Evolutionary conservation across 1,140 invertebrate genomes (phyloP).

Genomic region (Epicauta chinensis): DNA sequence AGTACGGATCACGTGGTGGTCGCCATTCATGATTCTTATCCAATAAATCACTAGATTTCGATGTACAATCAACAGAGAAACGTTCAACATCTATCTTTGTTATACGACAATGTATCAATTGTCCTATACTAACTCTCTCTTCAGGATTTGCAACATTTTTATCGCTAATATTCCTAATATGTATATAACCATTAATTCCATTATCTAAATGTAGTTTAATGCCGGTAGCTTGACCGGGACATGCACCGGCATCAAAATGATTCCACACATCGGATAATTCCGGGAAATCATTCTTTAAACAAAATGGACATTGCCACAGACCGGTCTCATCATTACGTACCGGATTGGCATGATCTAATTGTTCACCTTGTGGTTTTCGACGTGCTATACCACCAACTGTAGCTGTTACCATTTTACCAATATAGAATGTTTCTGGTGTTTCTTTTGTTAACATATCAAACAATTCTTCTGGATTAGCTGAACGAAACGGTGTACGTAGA

Average conservation of each 20-base stretch:
- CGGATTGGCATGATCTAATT: slow-evolving; percentile 92
- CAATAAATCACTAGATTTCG: slow-evolving; percentile 84
- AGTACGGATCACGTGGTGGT: slow-evolving; percentile 83
- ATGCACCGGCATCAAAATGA: slow-evolving; percentile 93
- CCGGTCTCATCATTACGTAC: slow-evolving; percentile 89
- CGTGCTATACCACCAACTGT: slow-evolving; percentile 74
- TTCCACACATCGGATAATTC: slow-evolving; percentile 97
- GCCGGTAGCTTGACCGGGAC: slow-evolving; percentile 92
- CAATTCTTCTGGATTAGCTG: slow-evolving; percentile 76
- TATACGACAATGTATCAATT: slow-evolving; percentile 90
- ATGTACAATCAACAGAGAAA: slow-evolving; percentile 91
- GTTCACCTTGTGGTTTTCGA: slow-evolving; percentile 85
- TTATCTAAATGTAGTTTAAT: slow-evolving; percentile 89
- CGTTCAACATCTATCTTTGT: slow-evolving; percentile 93
- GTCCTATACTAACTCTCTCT: slow-evolving; percentile 79
- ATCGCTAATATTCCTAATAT: slow-evolving; percentile 92
- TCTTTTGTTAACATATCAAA: slow-evolving; percentile 97
- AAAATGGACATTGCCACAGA: slow-evolving; percentile 96
- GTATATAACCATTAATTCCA: slow-evolving; percentile 86
- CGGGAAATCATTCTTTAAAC: slow-evolving; percentile 90
- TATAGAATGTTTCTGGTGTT: slow-evolving; percentile 90
- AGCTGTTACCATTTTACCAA: slow-evolving; percentile 80
- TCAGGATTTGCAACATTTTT: slow-evolving; percentile 89
- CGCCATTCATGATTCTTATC: slow-evolving; percentile 90
- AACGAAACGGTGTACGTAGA: slow-evolving; percentile 70